Evolutionary conservation across 2,113 vertebrate genomes (phyloP), one percentile per base, ranked within the genome.

Genomic region (Aspidoscelis tigris): DNA sequence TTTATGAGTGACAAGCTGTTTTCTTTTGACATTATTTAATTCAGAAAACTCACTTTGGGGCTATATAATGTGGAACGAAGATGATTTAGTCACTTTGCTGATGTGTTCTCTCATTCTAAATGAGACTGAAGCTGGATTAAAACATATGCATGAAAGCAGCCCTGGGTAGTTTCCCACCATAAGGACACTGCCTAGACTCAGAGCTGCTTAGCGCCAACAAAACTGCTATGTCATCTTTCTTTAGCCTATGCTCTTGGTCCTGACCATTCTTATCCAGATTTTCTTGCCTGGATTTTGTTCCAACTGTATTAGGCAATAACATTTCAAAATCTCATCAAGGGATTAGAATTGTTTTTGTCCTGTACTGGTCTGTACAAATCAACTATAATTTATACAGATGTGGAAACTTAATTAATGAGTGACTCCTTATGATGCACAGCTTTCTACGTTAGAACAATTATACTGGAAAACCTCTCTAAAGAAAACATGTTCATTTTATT

Each of bases 351-450:
- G n/a, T 41, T 64, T 77, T 43, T 78, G 55, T 41, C 7, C 55
- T 21, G 7, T 2, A 33, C 61, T 72, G 78, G 2, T 71, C 83
- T 90, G 68, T 39, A 82, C 0, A 84, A 78, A 81, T 75, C 0
- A 21, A 53, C 24, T 82, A 82, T 77, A 82, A 84, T 55, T 82
- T 1, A 77, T 71, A 85, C n/a, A 66, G 41, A 39, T 1, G 41
- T 10, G 68, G 24, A 83, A 26, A 70, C 82, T 44, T 68, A 75
- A 78, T 14, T 76, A 24, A 64, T 0, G 0, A 87, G 5, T 53
- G 81, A 84, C 33, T 71, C 73, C 33, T 21, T 86, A 82, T 78
- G 6, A 87, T 71, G 75, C 0, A 0, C 73, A 26, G 86, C 81
- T 77, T 61, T 18, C 47, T 24, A n/a, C 7, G 68, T 73, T 33